phyloP scores from a whole-genome alignment of 1,140 invertebrate genomes.

The Phymastichus coffea region DNA sequence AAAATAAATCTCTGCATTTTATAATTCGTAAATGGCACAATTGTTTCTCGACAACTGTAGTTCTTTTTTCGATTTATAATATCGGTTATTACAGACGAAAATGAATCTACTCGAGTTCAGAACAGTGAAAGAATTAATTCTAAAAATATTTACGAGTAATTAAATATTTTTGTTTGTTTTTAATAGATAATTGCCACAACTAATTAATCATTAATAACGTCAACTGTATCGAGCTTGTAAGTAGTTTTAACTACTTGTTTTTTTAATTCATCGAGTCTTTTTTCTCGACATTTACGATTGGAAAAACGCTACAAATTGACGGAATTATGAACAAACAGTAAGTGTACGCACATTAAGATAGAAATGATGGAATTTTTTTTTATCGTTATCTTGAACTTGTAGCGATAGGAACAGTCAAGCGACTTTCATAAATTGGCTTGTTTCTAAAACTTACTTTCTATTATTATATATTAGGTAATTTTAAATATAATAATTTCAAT shows the following conservation, averaged over 20 bases:
- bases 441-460: too few species aligned
- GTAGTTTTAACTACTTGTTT: slow-evolving; percentile 1
- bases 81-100: slow-evolving; percentile 2
- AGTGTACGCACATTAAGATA: slow-evolving; percentile 1
- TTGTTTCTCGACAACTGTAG: background rate
- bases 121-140: background rate
- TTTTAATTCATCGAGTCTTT: slow-evolving; percentile 9
- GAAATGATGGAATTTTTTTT: slow-evolving; percentile 1
- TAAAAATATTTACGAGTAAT: background rate
- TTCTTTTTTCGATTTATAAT: background rate
- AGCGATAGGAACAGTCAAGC: background rate
- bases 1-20: slow-evolving; percentile 23
- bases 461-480: too few species aligned
- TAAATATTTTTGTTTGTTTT: too few species aligned
- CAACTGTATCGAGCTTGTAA: background rate
- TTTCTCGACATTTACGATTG: background rate
- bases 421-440: too few species aligned
- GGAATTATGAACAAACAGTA: slow-evolving; percentile 6
- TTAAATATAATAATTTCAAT: too few species aligned
- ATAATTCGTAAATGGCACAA: slow-evolving; percentile 27
- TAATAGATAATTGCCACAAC: background rate
- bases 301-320: slow-evolving; percentile 12
- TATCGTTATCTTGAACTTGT: background rate
- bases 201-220: background rate
- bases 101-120: background rate